phyloP scores from a whole-genome alignment of 2,888 invertebrate species.

The Heteropelma amictum region DNA sequence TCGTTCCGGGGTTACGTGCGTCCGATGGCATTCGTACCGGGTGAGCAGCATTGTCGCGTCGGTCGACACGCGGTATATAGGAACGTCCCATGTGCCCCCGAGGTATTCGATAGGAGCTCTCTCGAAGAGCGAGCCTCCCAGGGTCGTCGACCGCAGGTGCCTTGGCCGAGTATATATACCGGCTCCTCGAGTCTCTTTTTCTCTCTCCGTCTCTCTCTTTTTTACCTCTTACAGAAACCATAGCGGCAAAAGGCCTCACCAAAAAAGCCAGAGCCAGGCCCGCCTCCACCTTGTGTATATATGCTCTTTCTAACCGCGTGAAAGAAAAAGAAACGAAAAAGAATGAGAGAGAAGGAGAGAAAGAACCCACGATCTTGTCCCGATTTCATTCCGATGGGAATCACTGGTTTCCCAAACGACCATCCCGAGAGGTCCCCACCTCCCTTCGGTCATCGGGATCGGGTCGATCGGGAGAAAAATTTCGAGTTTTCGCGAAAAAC shows the following conservation, averaged over 20 bases:
- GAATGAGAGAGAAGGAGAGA: conserved; percentile 22
- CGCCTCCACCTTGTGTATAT: conserved; percentile 32
- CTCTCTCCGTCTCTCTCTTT: conserved; percentile 4
- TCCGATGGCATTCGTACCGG: conserved; percentile 62
- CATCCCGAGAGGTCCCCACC: too few species aligned
- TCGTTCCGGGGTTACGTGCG: conserved; percentile 58
- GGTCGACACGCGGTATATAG: conserved; percentile 16
- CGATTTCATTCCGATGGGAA: too few species aligned
- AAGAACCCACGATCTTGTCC: too few species aligned
- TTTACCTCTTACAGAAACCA: conserved; percentile 1
- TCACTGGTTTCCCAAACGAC: too few species aligned
- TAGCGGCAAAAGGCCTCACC: conserved; percentile 21
- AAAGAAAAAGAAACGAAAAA: not conserved
- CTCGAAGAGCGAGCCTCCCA: conserved; percentile 59
- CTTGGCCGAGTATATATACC: conserved; percentile 62
- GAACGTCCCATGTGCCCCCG: conserved; percentile 47
- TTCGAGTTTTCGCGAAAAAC: too few species aligned
- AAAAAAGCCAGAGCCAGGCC: conserved; percentile 24
- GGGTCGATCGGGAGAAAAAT: too few species aligned
- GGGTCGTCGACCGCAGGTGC: conserved; percentile 77
- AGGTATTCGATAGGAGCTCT: conserved; percentile 70
- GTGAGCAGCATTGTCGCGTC: conserved; percentile 52
- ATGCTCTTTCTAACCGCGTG: conserved; percentile 9
- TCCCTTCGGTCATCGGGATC: too few species aligned
- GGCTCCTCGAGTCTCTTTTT: conserved; percentile 16